Evolutionary conservation across 2,113 vertebrate genomes (phyloP).

Genomic region (Corythoichthys intestinalis): DNA sequence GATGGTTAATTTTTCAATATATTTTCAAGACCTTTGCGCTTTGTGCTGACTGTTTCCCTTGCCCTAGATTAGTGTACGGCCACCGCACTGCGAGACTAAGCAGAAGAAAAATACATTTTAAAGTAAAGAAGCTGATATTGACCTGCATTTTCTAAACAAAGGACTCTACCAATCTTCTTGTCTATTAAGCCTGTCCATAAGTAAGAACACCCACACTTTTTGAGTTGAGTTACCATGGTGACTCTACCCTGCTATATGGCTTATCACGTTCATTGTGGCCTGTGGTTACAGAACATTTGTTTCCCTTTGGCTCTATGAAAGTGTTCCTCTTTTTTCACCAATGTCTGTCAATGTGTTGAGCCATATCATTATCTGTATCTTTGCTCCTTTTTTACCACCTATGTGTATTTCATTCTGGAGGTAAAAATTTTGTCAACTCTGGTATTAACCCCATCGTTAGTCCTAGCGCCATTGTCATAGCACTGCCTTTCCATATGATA

Average conservation of each 20-base stretch:
- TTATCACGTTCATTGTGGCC: background rate
- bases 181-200: background rate
- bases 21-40: no score
- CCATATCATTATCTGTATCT: background rate
- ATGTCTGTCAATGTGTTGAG: background rate
- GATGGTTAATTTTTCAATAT: no score
- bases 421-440: background rate
- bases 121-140: background rate
- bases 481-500: background rate
- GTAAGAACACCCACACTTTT: background rate
- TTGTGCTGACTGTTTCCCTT: no score
- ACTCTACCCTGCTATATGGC: background rate
- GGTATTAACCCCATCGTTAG: background rate
- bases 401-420: background rate
- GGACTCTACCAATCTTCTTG: background rate
- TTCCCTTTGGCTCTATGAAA: background rate
- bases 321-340: background rate
- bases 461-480: background rate
- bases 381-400: background rate
- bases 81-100: background rate
- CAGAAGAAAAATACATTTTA: background rate
- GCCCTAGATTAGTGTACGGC: background rate
- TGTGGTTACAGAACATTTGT: background rate
- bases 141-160: background rate
- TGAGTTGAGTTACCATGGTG: background rate